Conservation (phyloP, 2,113 vertebrate genomes). For the Theristicus caerulescens region DNA sequence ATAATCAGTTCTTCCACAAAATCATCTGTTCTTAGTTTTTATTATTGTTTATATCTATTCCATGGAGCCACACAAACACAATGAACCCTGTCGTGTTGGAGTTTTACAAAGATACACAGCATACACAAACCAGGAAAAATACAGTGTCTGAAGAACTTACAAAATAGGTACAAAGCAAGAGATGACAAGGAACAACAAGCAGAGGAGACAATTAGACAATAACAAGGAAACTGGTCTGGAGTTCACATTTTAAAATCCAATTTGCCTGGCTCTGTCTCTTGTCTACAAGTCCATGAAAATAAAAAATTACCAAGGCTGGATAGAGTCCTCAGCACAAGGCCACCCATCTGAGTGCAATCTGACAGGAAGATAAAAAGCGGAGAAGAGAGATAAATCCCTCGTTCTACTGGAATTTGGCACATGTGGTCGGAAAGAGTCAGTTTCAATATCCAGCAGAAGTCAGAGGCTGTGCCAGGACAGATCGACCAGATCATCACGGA, state of each 20-base stretch:
- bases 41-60: background rate
- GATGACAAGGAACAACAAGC: background rate
- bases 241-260: background rate
- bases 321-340: background rate
- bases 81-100: accelerated
- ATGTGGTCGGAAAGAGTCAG: background rate
- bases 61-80: background rate
- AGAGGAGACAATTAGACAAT: background rate
- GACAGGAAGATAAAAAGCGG: background rate
- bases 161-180: background rate
- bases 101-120: background rate
- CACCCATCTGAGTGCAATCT: background rate
- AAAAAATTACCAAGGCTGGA: background rate
- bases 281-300: background rate
- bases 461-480: background rate
- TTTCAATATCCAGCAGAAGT: background rate
- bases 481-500: background rate
- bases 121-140: background rate
- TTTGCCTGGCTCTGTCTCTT: background rate
- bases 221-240: background rate
- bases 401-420: background rate
- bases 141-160: background rate
- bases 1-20: background rate
- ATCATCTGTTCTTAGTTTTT: background rate
- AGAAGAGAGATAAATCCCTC: background rate